Evolutionary conservation across 2,888 invertebrate species (phyloP), one percentile per base, ranked within the genome.

Genomic region (Corythucha ciliata): DNA sequence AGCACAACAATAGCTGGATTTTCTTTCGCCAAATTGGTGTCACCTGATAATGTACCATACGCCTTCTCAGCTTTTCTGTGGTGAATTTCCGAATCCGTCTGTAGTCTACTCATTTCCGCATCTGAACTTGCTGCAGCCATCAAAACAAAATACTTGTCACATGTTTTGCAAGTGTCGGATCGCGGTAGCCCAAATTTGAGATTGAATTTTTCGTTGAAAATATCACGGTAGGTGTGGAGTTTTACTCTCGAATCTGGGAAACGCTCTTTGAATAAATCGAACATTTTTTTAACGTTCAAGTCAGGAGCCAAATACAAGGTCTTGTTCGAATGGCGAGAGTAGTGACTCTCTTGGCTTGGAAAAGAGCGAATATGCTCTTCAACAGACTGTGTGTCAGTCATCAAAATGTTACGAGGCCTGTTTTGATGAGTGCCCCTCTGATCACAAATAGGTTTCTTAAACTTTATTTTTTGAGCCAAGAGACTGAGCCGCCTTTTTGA

Each of bases 161-260:
- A 52, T 6, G 37, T 36, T n/a, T 37, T 52, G 20, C 52, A 52
- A 25, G 48, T 52, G 26, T 52, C 52, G 25, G 52, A 52, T 27
- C 52, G 37, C 32, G 52, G 52, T 33, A 52, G 25, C 4, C 48
- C 52, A 52, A 52, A 52, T 16, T 42, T n/a, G 7, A 45, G 24
- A 34, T 51, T 47, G n/a, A n/a, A n/a, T 26, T 27, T 37, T 20
- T 52, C 37, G 16, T 45, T 46, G 36, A 52, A 52, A 46, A 34
- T 22, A 20, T 21, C 10, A 21, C 22, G 20, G 14, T 40, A 40
- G 8, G 41, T 40, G 14, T 40, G 41, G 20, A 40, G 12, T 21
- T 40, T 20, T 16, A 40, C 14, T 21, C 20, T 44, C 20, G 12
- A 42, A 12, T 29, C 32, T 24, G 45, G 45, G 16, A 7, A 32